Conservation (phyloP, 2,797 vertebrate genomes). For the Anomalospiza imberbis region DNA sequence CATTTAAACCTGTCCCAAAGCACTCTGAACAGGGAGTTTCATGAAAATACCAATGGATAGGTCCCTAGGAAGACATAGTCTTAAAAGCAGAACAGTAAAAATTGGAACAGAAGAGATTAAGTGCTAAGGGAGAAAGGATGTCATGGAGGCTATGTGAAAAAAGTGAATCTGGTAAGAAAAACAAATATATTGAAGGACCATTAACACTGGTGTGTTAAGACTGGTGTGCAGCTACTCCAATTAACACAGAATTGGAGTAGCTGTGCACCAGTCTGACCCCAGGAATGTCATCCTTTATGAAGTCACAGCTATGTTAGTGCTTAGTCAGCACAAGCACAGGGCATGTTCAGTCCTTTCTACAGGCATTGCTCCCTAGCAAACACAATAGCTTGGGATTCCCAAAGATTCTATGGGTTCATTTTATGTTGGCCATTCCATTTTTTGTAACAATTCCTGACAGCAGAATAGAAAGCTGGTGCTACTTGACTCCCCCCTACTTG, state of each 20-base stretch:
- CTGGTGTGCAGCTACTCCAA: too few relatives aligned
- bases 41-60: not conserved
- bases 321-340: not conserved
- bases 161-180: not conserved
- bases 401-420: not conserved
- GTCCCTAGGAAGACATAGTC: not conserved
- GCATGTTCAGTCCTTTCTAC: not conserved
- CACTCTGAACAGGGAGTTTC: not conserved
- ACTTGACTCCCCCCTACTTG: not conserved
- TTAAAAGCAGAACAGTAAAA: not conserved
- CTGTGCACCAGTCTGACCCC: not conserved
- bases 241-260: not conserved
- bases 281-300: not conserved
- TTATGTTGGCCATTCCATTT: not conserved
- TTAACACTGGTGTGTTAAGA: not conserved
- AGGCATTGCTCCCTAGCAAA: accelerated
- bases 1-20: not conserved
- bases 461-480: not conserved
- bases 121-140: not conserved
- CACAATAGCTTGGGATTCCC: not conserved
- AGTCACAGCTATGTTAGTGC: accelerated
- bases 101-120: not conserved
- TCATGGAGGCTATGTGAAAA: not conserved
- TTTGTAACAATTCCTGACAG: not conserved
- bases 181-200: not conserved